Evolutionary conservation across 2,888 invertebrate genomes (phyloP).

Genomic region (Metellina segmentata): DNA sequence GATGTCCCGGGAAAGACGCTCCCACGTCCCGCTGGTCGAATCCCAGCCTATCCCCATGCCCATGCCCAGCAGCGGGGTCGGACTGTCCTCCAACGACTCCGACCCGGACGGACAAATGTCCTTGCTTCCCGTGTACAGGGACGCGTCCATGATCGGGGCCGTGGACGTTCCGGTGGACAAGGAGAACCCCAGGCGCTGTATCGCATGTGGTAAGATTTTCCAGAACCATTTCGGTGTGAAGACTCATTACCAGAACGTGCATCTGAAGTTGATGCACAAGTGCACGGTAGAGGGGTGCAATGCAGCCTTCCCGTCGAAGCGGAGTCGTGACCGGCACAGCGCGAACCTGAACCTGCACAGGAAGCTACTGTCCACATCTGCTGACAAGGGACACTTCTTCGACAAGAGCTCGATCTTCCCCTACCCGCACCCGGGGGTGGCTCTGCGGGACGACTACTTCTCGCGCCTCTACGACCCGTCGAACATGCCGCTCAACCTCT

Average conservation of each 20-base stretch:
- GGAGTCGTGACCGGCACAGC: conserved; percentile 95
- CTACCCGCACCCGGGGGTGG: conserved; percentile 79
- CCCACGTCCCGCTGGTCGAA: conserved; percentile 49
- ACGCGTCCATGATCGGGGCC: conserved; percentile 78
- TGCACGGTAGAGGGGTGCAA: conserved; percentile 97
- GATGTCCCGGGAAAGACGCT: conserved; percentile 46
- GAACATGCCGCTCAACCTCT: conserved; percentile 70
- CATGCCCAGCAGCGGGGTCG: conserved; percentile 60
- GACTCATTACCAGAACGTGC: conserved; percentile 96
- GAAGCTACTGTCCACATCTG: conserved; percentile 88
- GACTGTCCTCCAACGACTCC: conserved; percentile 51
- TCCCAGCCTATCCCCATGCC: conserved; percentile 61
- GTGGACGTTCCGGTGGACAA: conserved; percentile 92
- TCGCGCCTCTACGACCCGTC: conserved; percentile 86
- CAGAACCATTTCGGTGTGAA: conserved; percentile 96
- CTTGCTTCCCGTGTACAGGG: conserved; percentile 79
- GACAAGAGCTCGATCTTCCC: conserved; percentile 82
- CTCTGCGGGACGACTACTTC: conserved; percentile 88
- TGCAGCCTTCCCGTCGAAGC: conserved; percentile 95
- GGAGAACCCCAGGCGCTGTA: conserved; percentile 94
- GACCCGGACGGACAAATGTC: conserved; percentile 73
- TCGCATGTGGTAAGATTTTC: conserved; percentile 95
- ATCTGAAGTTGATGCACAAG: conserved; percentile 96
- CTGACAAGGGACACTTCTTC: conserved; percentile 77
- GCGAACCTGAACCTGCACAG: conserved; percentile 94